phyloP scores from a whole-genome alignment of 2,113 vertebrate species.

The Azemiops feae region DNA sequence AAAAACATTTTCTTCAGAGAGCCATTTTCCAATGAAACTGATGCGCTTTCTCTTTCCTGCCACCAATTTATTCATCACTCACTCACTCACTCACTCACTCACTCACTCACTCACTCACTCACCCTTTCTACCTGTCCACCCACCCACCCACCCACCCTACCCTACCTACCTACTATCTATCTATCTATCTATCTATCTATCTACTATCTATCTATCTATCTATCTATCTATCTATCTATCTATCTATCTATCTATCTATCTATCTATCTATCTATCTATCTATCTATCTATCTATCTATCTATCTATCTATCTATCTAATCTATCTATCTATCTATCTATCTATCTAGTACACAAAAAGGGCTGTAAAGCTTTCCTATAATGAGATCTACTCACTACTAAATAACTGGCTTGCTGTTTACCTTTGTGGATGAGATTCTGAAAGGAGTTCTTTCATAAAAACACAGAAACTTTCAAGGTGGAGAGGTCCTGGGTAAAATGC shows the following conservation, averaged over 20 bases:
- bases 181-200: too few relatives aligned
- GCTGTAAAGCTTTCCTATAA: background rate
- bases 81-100: background rate
- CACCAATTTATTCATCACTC: background rate
- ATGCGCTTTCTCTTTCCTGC: background rate
- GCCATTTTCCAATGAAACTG: background rate
- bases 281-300: too few relatives aligned
- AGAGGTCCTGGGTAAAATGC: background rate
- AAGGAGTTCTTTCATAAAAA: background rate
- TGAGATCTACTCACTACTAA: background rate
- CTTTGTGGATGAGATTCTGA: background rate
- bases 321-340: background rate
- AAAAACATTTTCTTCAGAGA: background rate
- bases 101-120: background rate
- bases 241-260: background rate
- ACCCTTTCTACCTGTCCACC: accelerated
- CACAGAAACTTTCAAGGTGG: background rate
- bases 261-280: background rate
- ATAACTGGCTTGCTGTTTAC: background rate
- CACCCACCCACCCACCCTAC: background rate
- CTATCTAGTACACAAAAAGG: background rate
- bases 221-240: background rate
- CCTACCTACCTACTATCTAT: background rate
- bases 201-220: background rate
- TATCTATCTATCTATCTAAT: too few relatives aligned